These are phyloP conservation scores for Bombus waltoni DNA, from an alignment of 1,140 invertebrate species.

Conservation along the genomic window DNA sequence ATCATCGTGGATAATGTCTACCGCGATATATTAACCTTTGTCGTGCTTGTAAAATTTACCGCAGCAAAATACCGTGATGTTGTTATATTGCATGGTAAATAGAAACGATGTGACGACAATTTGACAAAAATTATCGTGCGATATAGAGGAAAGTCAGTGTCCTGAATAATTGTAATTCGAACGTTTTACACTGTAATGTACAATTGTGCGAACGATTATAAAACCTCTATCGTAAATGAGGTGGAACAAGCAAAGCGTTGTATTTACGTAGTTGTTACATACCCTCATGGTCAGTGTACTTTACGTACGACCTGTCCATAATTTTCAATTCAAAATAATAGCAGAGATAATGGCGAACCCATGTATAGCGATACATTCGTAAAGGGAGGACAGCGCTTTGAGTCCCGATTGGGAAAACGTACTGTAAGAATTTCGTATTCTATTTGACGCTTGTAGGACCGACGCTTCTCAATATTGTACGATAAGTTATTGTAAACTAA, in stretches of 20 bases:
- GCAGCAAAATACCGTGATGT: too few species aligned
- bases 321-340: conserved; percentile 44
- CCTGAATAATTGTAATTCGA: background rate
- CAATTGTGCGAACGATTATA: background rate
- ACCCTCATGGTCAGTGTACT: too few species aligned
- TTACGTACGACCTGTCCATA: background rate
- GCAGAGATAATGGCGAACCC: conserved; percentile 32
- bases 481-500: too few species aligned
- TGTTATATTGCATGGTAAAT: too few species aligned
- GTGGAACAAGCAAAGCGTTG: background rate
- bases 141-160: too few species aligned
- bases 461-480: too few species aligned
- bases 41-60: background rate
- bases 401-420: background rate
- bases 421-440: background rate
- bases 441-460: too few species aligned
- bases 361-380: conserved; percentile 17
- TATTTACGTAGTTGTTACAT: too few species aligned
- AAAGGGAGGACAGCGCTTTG: background rate
- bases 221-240: background rate
- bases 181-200: too few species aligned
- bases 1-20: background rate
- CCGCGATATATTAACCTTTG: background rate
- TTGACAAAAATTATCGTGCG: too few species aligned
- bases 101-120: too few species aligned